phyloP scores from a whole-genome alignment of 2,113 vertebrate genomes.

The Scytalopus superciliaris region DNA sequence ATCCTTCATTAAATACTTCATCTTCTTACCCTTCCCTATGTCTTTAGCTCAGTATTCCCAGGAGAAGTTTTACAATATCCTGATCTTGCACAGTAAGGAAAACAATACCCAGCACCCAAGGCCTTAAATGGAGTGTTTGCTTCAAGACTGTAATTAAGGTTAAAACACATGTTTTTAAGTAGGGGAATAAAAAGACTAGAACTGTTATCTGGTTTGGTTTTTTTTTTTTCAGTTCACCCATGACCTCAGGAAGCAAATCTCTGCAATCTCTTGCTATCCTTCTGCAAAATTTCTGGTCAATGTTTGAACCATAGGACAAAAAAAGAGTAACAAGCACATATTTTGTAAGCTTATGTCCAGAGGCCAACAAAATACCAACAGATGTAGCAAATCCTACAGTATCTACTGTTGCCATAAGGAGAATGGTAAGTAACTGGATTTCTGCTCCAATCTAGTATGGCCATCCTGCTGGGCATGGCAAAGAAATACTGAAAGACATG shows the following conservation, averaged over 20 bases:
- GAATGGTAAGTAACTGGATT: neutral
- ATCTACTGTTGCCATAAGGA: neutral
- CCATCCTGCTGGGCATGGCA: neutral
- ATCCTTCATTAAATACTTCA: neutral
- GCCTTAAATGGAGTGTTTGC: neutral
- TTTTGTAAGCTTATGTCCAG: neutral
- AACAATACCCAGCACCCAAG: neutral
- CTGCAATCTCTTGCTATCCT: neutral
- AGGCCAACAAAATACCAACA: neutral
- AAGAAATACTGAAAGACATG: neutral
- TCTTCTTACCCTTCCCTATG: neutral
- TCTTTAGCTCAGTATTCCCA: neutral
- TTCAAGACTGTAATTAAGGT: neutral
- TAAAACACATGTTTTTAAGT: conserved; percentile 23
- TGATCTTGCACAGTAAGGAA: neutral
- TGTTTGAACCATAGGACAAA: neutral
- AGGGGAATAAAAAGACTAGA: neutral
- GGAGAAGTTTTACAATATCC: neutral
- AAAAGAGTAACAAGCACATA: neutral
- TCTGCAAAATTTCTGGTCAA: neutral
- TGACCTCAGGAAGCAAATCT: neutral
- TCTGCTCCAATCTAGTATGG: neutral
- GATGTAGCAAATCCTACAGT: neutral
- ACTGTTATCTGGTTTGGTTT: neutral
- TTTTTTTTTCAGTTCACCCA: neutral